These are phyloP conservation scores for Amblyornis subalaris DNA, from an alignment of 2,113 vertebrate genomes.

Conservation along the genomic window DNA sequence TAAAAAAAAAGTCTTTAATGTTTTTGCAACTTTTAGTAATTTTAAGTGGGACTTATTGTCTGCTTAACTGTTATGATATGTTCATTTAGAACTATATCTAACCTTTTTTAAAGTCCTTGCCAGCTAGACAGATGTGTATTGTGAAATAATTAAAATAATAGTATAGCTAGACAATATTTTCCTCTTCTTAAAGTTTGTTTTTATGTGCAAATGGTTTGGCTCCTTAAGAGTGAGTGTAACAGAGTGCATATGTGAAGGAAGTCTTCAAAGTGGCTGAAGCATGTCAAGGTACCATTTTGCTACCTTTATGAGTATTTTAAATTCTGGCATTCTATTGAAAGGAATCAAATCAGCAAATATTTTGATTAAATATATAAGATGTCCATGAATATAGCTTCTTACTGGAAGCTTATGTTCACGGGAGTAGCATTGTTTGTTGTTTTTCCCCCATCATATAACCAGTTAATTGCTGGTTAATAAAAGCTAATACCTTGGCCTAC, in stretches of 20 bases:
- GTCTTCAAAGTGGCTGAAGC: neutral
- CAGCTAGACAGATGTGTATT: neutral
- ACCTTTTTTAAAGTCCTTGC: neutral
- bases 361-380: neutral
- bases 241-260: neutral
- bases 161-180: neutral
- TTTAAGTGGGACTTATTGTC: neutral
- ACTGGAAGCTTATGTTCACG: neutral
- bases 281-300: neutral
- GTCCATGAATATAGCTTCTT: neutral
- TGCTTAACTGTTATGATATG: neutral
- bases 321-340: neutral
- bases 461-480: neutral
- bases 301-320: neutral
- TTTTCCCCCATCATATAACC: accelerated
- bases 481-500: neutral
- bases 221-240: neutral
- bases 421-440: neutral
- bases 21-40: neutral
- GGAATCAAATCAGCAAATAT: neutral
- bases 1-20: neutral
- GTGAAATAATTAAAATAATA: neutral
- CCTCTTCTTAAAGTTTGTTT: neutral
- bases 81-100: neutral
- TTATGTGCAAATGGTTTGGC: neutral